Conservation (phyloP, 2,888 invertebrate genomes). For the Actias luna region DNA sequence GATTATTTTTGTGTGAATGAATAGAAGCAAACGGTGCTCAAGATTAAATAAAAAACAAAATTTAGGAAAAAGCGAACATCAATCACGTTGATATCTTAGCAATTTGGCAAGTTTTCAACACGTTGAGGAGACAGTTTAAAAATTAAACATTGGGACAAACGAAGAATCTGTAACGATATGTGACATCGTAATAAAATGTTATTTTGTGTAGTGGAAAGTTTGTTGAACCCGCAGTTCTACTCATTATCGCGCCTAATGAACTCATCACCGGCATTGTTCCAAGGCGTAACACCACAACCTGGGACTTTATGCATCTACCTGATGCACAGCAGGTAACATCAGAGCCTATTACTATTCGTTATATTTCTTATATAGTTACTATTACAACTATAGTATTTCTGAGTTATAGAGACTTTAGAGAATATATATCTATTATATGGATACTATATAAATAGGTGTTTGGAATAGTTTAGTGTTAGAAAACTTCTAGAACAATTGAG, state of each 20-base stretch:
- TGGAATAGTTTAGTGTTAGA: too few relatives aligned
- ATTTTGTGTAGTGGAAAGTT: constrained; percentile 73
- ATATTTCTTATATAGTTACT: background rate
- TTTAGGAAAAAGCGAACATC: too few relatives aligned
- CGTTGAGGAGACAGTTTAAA: constrained; percentile 48
- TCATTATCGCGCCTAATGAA: constrained; percentile 78
- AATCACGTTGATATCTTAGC: constrained; percentile 26
- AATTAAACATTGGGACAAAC: constrained; percentile 42
- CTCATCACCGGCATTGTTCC: constrained; percentile 71
- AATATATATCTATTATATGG: too few relatives aligned
- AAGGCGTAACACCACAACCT: constrained; percentile 47
- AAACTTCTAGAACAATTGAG: too few relatives aligned
- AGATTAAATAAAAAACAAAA: background rate
- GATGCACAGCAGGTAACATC: constrained; percentile 18
- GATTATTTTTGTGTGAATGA: background rate
- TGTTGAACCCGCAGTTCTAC: constrained; percentile 76
- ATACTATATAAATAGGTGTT: too few relatives aligned
- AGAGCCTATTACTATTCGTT: background rate
- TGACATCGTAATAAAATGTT: constrained; percentile 54
- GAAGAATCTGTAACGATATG: constrained; percentile 55
- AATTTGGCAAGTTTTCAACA: constrained; percentile 52
- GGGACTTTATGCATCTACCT: constrained; percentile 27
- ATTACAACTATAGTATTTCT: background rate
- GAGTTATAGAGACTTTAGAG: background rate
- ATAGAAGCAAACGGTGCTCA: background rate